Conservation (phyloP, 1,140 invertebrate genomes). For the Drosophila asahinai region DNA sequence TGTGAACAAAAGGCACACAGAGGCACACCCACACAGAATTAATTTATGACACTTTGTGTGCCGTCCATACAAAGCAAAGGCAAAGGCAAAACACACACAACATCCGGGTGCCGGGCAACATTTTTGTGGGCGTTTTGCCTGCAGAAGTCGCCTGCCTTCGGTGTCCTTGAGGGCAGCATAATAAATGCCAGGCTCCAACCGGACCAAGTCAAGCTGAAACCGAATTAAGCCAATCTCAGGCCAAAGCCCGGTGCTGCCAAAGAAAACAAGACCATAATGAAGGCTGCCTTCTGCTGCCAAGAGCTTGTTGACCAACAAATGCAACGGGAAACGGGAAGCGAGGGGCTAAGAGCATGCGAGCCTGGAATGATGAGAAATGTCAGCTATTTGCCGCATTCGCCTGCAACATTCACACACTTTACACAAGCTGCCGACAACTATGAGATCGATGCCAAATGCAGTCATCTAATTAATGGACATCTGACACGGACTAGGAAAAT, state of each 20-base stretch:
- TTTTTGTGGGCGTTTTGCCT: slow-evolving; percentile 62
- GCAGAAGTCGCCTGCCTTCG: slow-evolving; percentile 31
- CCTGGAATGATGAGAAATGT: slow-evolving; percentile 23
- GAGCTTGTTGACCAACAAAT: slow-evolving; percentile 61
- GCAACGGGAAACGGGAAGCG: slow-evolving; percentile 19
- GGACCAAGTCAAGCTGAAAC: slow-evolving; percentile 49
- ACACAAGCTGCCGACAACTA: slow-evolving; percentile 4
- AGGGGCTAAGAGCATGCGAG: slow-evolving; percentile 4
- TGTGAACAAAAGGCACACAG: slow-evolving; percentile 28
- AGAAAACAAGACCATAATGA: slow-evolving; percentile 61
- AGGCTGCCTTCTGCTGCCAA: slow-evolving; percentile 51
- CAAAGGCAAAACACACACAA: slow-evolving; percentile 18
- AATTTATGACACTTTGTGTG: slow-evolving; percentile 68
- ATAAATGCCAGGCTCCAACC: slow-evolving; percentile 48
- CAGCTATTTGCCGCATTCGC: slow-evolving; percentile 16
- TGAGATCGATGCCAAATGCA: slow-evolving; percentile 12
- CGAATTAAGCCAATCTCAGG: slow-evolving; percentile 37
- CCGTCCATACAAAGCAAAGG: slow-evolving; percentile 34
- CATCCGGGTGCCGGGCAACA: slow-evolving; percentile 19
- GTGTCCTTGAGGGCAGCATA: slow-evolving; percentile 57
- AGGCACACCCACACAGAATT: slow-evolving; percentile 37
- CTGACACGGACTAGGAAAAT: slow-evolving; percentile 1
- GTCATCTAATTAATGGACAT: slow-evolving; percentile 23
- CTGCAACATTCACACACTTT: neutral
- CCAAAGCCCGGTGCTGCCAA: slow-evolving; percentile 28